Conservation (phyloP, 2,888 invertebrate species). For the Antheraea yamamai region DNA sequence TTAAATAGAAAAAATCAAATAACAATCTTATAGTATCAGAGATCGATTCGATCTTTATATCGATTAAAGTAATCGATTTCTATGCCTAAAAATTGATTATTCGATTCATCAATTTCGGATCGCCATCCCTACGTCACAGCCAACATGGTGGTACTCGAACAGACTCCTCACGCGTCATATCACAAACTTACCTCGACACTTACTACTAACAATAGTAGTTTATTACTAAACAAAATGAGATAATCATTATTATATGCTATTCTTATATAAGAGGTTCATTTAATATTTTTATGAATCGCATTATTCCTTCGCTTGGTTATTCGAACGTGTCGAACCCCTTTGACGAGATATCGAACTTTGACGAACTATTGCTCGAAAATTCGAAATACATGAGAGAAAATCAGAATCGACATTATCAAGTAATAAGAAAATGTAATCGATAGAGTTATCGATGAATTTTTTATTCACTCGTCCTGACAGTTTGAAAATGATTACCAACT, state of each 20-base stretch:
- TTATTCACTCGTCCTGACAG: not conserved
- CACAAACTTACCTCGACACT: slow-evolving; percentile 37
- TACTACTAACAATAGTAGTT: not conserved
- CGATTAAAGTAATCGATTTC: no score
- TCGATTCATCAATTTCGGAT: no score
- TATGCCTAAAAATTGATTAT: no score
- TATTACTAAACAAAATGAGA: slow-evolving; percentile 1
- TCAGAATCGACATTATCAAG: not conserved
- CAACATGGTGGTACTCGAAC: not conserved
- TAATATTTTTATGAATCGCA: not conserved
- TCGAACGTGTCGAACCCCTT: not conserved
- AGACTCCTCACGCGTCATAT: slow-evolving; percentile 37
- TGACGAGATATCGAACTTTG: not conserved
- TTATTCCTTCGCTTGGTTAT: not conserved
- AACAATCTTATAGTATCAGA: no score
- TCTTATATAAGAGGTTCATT: not conserved
- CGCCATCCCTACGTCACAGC: not conserved
- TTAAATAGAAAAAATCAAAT: no score
- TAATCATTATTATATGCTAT: not conserved
- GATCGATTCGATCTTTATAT: no score
- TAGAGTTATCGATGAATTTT: not conserved
- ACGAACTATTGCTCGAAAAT: not conserved
- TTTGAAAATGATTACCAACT: not conserved
- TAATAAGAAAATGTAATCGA: not conserved
- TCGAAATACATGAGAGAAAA: no score